Percentiles rank a stretch among this genome's conserved stretches.
phyloP scores from a whole-genome alignment of 2,797 vertebrate genomes.

The Urocyon cinereoargenteus region DNA sequence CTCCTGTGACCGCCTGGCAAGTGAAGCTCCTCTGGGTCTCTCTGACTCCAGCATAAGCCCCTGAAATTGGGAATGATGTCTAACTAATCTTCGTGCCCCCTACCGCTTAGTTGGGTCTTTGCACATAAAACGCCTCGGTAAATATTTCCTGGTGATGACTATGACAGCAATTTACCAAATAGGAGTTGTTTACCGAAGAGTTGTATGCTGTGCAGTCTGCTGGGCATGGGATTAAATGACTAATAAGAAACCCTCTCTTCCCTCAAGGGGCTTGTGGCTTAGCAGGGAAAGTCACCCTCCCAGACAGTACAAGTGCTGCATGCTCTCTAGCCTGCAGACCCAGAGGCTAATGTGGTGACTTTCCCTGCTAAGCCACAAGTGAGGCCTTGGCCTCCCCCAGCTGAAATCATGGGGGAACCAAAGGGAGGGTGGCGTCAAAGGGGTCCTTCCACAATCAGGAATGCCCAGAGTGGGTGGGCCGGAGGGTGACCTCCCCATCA shows the following conservation, averaged over 20 bases:
- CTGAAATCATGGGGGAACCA: background rate
- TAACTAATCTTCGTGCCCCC: background rate
- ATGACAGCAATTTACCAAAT: background rate
- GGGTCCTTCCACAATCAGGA: conserved; percentile 44
- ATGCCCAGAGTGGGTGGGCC: conserved; percentile 70
- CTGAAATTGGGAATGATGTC: background rate
- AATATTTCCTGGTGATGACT: background rate
- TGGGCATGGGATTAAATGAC: background rate
- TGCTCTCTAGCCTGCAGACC: background rate
- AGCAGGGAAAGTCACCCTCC: background rate
- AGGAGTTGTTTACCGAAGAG: background rate
- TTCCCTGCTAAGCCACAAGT: background rate
- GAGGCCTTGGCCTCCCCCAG: background rate
- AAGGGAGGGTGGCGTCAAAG: background rate
- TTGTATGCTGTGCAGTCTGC: background rate
- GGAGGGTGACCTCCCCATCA: conserved; percentile 78
- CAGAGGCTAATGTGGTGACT: background rate
- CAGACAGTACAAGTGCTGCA: background rate
- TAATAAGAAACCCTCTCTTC: background rate
- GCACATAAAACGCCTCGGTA: background rate
- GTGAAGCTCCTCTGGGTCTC: background rate
- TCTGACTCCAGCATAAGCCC: background rate
- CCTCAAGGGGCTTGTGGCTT: background rate
- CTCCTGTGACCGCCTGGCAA: background rate
- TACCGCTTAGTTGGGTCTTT: background rate